Base-by-base conservation (phyloP, 1,140 invertebrate genomes). In the Brachystomella parvula region DNA sequence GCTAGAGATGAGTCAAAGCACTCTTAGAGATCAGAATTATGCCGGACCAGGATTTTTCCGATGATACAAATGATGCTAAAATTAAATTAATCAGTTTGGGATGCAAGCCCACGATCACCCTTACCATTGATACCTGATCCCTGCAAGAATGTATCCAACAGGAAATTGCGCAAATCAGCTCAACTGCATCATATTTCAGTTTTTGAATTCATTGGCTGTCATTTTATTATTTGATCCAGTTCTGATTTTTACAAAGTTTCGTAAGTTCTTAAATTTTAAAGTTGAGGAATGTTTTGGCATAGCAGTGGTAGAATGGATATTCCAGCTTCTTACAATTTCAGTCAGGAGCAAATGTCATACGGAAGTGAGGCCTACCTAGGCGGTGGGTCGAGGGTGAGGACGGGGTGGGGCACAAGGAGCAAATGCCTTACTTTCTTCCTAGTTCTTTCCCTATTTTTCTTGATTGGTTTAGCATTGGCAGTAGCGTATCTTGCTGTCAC, bases 281-380 rank as follows among this genome's bases (percentile, higher is more conserved):
- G n/a, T n/a, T n/a, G n/a, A n/a, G 49, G 49, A 15, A 53, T 53
- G 49, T 53, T 53, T 24, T 53, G 15, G 24, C 49, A 53, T 6
- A 53, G 49, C 49, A n/a, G n/a, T n/a, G 60, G 60, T 9, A 44
- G 31, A 12, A 28, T 62, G 60, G 31, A 28, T 12, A n/a, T 62
- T 29, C 60, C 61, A 17, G 12, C 6, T 3, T 39, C 60, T 3
- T 62, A 62, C 35, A 39, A 62, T 62, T 62, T 39, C 33, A 24
- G 31, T 15, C 33, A 32, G 3, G 60, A 62, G 33, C 28, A 9
- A 12, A 6, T 21, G 24, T 15, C 49, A 24, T 35, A 9, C 29
- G 58, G 58, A 60, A 62, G n/a, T n/a, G 3, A 26, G 19, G 26
- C 15, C 44, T 9, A 19, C 6, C 32, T 24, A 6, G 60, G 60